These are phyloP conservation scores for Pterostichus niger DNA, from an alignment of 2,888 invertebrate genomes.

Conservation along the genomic window DNA sequence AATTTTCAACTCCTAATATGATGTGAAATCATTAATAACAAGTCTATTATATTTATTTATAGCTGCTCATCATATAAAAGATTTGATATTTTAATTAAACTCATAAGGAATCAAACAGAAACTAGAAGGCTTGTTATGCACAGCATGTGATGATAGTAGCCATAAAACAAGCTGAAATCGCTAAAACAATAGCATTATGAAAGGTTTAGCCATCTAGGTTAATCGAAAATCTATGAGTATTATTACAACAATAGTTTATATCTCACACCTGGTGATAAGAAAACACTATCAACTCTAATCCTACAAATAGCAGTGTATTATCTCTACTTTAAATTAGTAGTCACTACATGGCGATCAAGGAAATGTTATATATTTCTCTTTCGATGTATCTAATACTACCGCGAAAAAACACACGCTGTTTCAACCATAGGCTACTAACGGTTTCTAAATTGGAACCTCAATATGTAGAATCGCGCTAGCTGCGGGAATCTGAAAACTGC, in stretches of 20 bases:
- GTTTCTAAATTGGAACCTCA: conserved; percentile 45
- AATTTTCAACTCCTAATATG: conserved; percentile 25
- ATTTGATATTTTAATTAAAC: conserved; percentile 40
- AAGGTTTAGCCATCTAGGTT: conserved; percentile 29
- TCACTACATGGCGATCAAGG: neutral
- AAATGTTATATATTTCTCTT: conserved; percentile 54
- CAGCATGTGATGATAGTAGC: conserved; percentile 32
- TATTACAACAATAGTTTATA: conserved; percentile 40
- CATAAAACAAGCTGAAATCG: conserved; percentile 42
- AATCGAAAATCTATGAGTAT: conserved; percentile 37
- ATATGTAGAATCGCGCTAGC: conserved; percentile 16
- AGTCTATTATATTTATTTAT: conserved; percentile 43
- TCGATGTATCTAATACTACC: conserved; percentile 26
- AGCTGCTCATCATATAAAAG: conserved; percentile 11
- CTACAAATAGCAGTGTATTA: conserved; percentile 26
- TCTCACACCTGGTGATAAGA: conserved; percentile 52
- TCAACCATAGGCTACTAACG: conserved; percentile 33
- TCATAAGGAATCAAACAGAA: conserved; percentile 3
- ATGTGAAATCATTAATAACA: conserved; percentile 7
- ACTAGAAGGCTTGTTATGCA: conserved; percentile 38
- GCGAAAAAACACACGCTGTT: conserved; percentile 31
- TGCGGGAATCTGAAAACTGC: conserved; percentile 39
- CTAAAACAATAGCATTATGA: conserved; percentile 44
- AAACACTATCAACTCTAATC: conserved; percentile 43
- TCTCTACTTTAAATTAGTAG: conserved; percentile 29